These are phyloP conservation scores for Steatocranus sp. DNA, from an alignment of 2,797 vertebrate species.

Conservation along the genomic window DNA sequence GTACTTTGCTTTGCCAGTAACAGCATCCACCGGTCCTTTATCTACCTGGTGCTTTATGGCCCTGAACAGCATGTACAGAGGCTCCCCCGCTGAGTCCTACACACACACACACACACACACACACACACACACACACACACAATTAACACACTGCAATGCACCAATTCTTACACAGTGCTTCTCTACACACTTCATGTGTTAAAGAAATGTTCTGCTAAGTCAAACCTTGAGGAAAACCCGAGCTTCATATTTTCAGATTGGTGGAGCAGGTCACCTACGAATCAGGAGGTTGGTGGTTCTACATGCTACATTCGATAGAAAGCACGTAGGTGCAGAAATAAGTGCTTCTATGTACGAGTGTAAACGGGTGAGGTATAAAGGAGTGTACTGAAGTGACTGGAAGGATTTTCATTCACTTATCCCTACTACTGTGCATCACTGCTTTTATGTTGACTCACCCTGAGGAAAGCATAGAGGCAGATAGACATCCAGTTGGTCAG, in stretches of 20 bases:
- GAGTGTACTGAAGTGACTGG: not conserved
- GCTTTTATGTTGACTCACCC: slow-evolving; percentile 73
- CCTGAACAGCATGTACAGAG: slow-evolving; percentile 95
- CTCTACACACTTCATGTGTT: not conserved
- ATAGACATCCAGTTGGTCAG: slow-evolving; percentile 99
- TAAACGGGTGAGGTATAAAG: not conserved
- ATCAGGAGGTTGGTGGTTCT: not conserved
- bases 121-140: not conserved
- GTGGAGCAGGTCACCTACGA: not conserved
- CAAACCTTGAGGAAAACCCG: not conserved
- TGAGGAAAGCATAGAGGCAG: slow-evolving; percentile 91
- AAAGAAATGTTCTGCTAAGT: not conserved
- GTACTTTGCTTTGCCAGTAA: slow-evolving; percentile 96
- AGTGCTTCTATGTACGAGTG: not conserved
- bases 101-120: not conserved
- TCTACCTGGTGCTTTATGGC: slow-evolving; percentile 99
- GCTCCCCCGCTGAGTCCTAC: slow-evolving; percentile 93
- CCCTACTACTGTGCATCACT: not conserved
- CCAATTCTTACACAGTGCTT: not conserved
- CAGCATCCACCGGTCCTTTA: slow-evolving; percentile 94
- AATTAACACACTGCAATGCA: not conserved
- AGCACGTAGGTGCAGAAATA: not conserved
- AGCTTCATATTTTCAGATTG: not conserved
- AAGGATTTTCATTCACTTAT: not conserved
- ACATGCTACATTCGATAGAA: not conserved